phyloP scores from a whole-genome alignment of 53 echinoderm and acorn worm genomes.

The Astropecten irregularis region DNA sequence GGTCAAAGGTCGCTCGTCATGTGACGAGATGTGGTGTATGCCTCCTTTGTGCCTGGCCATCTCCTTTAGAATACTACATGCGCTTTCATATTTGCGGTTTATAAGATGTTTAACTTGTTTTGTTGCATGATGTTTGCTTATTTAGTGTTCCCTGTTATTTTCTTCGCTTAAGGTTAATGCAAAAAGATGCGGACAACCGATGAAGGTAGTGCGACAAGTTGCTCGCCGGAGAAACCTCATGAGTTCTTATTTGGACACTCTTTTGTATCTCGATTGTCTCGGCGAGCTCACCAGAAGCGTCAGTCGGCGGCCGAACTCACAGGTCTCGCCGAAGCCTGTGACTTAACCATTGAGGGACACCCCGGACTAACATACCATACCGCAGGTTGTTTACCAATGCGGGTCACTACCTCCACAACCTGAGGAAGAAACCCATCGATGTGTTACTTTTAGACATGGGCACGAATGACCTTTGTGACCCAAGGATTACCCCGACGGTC shows the following conservation, averaged over 20 bases:
- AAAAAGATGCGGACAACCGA: too few relatives aligned
- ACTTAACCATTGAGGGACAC: conserved; percentile 1
- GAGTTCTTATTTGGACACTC: conserved; percentile 6
- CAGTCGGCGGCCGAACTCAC: neutral
- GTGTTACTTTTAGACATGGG: conserved; percentile 7
- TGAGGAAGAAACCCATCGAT: neutral
- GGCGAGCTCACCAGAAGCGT: neutral
- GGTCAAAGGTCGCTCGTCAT: neutral
- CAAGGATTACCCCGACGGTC: neutral
- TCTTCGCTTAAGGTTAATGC: too few relatives aligned
- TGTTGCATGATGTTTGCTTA: too few relatives aligned
- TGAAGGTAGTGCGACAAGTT: too few relatives aligned
- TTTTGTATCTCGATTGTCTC: neutral
- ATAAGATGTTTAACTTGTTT: too few relatives aligned
- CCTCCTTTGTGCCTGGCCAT: conserved; percentile 4
- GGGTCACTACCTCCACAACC: neutral
- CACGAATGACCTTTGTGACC: conserved; percentile 9
- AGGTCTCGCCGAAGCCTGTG: neutral
- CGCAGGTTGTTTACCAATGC: neutral
- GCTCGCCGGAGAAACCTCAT: neutral
- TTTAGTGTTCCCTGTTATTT: too few relatives aligned
- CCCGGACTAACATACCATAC: conserved; percentile 13
- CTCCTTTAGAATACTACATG: too few relatives aligned
- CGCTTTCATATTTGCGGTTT: too few relatives aligned
- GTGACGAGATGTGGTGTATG: neutral